Percentiles rank a stretch among this genome's conserved stretches.
phyloP scores from a whole-genome alignment of 2,113 vertebrate species.

The Oryzias melastigma region DNA sequence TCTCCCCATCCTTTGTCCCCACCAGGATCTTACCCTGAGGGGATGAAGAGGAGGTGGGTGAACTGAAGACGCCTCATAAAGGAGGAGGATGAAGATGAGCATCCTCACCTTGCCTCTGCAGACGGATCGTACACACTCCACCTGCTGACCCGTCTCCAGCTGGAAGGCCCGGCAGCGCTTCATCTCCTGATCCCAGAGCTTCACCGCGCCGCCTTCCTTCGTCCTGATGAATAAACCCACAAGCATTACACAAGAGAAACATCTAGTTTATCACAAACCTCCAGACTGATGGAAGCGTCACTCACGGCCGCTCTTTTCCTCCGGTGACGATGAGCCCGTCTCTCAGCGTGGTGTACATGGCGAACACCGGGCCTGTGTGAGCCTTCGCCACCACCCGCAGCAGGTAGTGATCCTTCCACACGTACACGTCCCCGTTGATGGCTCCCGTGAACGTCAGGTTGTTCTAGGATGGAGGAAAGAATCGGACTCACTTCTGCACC shows the following conservation, averaged over 20 bases:
- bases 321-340: slow-evolving; percentile 96
- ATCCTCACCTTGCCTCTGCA: slow-evolving; percentile 88
- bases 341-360: slow-evolving; percentile 95
- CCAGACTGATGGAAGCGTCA: neutral
- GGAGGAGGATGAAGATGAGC: neutral
- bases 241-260: neutral
- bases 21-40: slow-evolving; percentile 93
- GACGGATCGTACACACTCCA: slow-evolving; percentile 92
- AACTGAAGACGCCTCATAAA: neutral
- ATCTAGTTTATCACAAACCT: neutral
- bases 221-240: slow-evolving; percentile 74
- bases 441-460: slow-evolving; percentile 94
- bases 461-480: slow-evolving; percentile 73
- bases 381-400: slow-evolving; percentile 94
- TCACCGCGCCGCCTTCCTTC: slow-evolving; percentile 94
- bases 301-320: slow-evolving; percentile 96
- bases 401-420: slow-evolving; percentile 94
- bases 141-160: slow-evolving; percentile 89
- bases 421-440: slow-evolving; percentile 94
- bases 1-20: slow-evolving; percentile 95
- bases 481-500: neutral
- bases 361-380: slow-evolving; percentile 92
- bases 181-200: slow-evolving; percentile 98
- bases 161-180: slow-evolving; percentile 95
- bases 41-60: neutral